Evolutionary conservation across 2,888 invertebrate species (phyloP).

Genomic region (Pandemis corylana): DNA sequence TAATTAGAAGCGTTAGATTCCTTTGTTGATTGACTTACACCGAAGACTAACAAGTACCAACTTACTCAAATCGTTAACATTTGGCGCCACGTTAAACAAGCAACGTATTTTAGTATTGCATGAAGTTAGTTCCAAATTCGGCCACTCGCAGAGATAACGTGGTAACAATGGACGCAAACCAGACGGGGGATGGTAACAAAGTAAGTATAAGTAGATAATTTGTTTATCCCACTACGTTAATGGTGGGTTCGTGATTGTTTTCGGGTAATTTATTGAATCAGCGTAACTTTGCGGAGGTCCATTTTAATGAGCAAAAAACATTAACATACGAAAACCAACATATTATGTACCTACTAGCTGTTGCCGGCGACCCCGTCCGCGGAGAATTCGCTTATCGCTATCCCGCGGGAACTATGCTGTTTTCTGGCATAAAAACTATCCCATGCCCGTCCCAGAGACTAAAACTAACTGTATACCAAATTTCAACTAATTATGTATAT

Average conservation of each 20-base stretch:
- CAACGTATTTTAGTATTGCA: neutral
- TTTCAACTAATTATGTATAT: too few relatives aligned
- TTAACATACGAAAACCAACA: too few relatives aligned
- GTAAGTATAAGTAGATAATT: neutral
- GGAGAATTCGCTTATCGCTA: too few relatives aligned
- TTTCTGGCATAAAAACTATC: too few relatives aligned
- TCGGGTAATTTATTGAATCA: neutral
- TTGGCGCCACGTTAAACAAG: neutral
- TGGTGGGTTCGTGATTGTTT: slow-evolving; percentile 2
- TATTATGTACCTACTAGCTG: too few relatives aligned
- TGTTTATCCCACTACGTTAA: neutral
- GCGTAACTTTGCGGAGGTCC: too few relatives aligned
- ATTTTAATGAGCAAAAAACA: too few relatives aligned
- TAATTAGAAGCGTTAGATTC: neutral
- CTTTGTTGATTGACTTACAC: slow-evolving; percentile 19
- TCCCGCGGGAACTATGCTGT: too few relatives aligned
- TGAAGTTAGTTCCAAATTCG: slow-evolving; percentile 5
- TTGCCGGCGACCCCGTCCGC: too few relatives aligned
- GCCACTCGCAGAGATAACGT: neutral
- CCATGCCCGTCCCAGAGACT: too few relatives aligned
- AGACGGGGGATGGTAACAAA: slow-evolving; percentile 11
- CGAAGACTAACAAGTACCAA: slow-evolving; percentile 12
- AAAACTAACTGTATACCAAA: too few relatives aligned
- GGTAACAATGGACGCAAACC: slow-evolving; percentile 11
- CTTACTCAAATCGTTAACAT: neutral